Evolutionary conservation across 2,113 vertebrate genomes (phyloP).

Genomic region (Tricholaema leucomelas): DNA sequence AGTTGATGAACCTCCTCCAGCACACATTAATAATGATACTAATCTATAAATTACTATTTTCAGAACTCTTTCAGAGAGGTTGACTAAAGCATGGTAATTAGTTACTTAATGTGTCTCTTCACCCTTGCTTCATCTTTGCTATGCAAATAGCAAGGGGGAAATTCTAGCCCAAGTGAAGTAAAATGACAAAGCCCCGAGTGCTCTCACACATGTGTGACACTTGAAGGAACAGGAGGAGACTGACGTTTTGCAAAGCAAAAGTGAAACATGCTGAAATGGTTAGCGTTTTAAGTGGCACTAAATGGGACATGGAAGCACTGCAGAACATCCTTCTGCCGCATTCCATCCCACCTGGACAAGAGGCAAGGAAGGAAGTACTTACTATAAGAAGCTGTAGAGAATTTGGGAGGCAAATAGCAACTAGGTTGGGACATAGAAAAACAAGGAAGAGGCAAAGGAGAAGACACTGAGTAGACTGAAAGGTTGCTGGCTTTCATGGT

Average conservation of each 20-base stretch:
- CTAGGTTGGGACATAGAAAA: neutral
- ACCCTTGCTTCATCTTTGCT: neutral
- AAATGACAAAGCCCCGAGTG: neutral
- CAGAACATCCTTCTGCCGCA: neutral
- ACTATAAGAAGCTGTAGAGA: neutral
- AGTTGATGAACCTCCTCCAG: neutral
- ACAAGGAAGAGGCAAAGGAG: neutral
- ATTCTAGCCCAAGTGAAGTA: fast-evolving
- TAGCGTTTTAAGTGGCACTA: neutral
- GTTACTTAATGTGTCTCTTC: neutral
- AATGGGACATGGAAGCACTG: neutral
- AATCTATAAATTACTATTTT: neutral
- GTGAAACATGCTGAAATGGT: neutral
- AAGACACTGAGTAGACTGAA: too few species aligned
- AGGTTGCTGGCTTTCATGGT: neutral
- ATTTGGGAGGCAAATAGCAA: neutral
- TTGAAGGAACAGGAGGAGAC: neutral
- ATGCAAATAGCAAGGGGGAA: slow-evolving; percentile 6
- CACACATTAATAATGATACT: fast-evolving
- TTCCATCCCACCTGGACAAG: neutral
- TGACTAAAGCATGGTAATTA: neutral
- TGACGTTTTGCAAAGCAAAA: neutral
- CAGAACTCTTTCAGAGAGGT: neutral
- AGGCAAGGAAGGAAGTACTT: neutral
- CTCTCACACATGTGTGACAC: fast-evolving